Evolutionary conservation across 2,888 invertebrate species (phyloP), one percentile per base, ranked within the genome.

Genomic region (Melanophora roralis): DNA sequence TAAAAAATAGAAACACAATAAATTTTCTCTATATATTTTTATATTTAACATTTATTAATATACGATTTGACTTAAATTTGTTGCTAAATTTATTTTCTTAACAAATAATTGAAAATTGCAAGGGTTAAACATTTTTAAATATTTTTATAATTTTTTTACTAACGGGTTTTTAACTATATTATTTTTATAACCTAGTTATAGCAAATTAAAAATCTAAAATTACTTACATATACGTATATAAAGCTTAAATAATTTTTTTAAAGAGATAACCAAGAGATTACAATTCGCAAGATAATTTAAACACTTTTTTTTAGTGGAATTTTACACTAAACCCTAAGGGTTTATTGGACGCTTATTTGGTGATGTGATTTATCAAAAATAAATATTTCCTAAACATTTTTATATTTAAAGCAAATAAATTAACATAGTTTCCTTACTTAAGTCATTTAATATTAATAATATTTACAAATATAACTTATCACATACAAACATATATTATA

Each of bases 11-110:
- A n/a, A n/a, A n/a, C n/a, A n/a, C n/a, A n/a, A n/a, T n/a, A n/a
- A n/a, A n/a, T n/a, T n/a, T n/a, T n/a, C n/a, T n/a, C n/a, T n/a
- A n/a, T n/a, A 40, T 45, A 49, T 21, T 32, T 72, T 62, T 62
- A 47, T 60, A 19, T 78, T 74, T 69, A 74, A 65, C 64, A 16
- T 57, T 8, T n/a, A 38, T 12, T 51, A 16, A 64, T 68, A 74
- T 67, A 71, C 75, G n/a, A n/a, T n/a, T 79, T 73, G 55, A 75
- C 79, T 79, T 71, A 79, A 79, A 71, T 75, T 79, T 79, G 69
- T 79, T 79, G 60, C 79, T 79, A 79, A 53, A 40, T 47, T 51
- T 69, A 65, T 60, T 78, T 59, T 49, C 2, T 51, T 67, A 53
- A 59, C 45, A 71, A 57, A 47, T 76, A 76, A 55, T 74, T 78